Percentiles rank a stretch among this genome's conserved stretches.
These are phyloP conservation scores for Stenolophus ochropezus DNA, from an alignment of 2,888 invertebrate species.

Conservation along the genomic window DNA sequence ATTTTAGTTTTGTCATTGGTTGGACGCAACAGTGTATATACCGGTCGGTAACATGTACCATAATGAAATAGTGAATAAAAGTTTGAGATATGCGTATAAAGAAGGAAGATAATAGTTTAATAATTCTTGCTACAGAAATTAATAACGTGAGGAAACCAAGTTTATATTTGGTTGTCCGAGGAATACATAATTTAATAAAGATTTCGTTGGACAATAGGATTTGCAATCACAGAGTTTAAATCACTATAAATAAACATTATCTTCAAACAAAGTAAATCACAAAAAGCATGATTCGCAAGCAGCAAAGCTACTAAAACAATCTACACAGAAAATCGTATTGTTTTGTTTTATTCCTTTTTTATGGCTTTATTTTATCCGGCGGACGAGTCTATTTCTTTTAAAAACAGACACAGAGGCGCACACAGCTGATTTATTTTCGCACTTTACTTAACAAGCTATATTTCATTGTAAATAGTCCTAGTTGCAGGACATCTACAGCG, in stretches of 20 bases:
- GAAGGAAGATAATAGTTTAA: too few relatives aligned
- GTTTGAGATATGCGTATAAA: too few relatives aligned
- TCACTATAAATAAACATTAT: not conserved
- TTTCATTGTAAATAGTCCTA: slow-evolving; percentile 1
- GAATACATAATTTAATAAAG: too few relatives aligned
- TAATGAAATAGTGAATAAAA: too few relatives aligned
- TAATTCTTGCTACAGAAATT: too few relatives aligned
- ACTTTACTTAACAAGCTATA: not conserved
- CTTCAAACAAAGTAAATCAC: not conserved
- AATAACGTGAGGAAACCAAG: too few relatives aligned
- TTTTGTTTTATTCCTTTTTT: not conserved
- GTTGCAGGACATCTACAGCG: not conserved
- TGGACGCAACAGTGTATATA: too few relatives aligned
- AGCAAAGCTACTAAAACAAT: not conserved
- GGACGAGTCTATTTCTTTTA: slow-evolving; percentile 4
- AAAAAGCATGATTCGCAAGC: not conserved
- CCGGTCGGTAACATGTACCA: too few relatives aligned
- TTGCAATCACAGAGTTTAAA: not conserved
- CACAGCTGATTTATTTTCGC: not conserved
- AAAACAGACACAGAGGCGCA: not conserved
- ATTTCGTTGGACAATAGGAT: too few relatives aligned
- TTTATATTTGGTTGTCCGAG: too few relatives aligned
- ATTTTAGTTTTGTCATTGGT: too few relatives aligned
- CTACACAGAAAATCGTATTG: not conserved
- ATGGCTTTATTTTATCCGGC: not conserved